A percentile compares a stretch with the other conserved stretches of the same genome.
These are phyloP conservation scores for Eupithecia centaureata DNA, from an alignment of 2,888 invertebrate genomes.

Conservation along the genomic window DNA sequence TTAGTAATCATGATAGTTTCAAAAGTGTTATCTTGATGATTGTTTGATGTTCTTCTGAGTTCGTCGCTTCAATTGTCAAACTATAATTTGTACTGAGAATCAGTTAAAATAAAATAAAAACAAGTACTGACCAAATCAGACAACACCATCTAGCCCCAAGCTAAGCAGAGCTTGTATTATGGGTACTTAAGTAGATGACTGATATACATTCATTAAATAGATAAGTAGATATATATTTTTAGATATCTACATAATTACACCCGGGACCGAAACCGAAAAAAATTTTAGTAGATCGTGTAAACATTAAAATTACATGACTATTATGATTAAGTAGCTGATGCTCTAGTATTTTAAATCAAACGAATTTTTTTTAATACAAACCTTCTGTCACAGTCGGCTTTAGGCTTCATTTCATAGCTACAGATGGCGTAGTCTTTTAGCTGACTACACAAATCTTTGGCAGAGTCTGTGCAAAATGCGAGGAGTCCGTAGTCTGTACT, in stretches of 20 bases:
- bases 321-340: not conserved
- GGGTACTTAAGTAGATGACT: too few species aligned
- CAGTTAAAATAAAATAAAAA: too few species aligned
- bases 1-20: not conserved
- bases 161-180: too few species aligned
- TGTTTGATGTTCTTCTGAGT: not conserved
- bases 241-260: too few species aligned
- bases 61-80: not conserved
- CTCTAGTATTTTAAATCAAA: not conserved
- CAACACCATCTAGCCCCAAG: too few species aligned
- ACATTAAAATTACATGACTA: too few species aligned
- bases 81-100: too few species aligned
- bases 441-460: conserved; percentile 86
- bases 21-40: not conserved
- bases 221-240: too few species aligned
- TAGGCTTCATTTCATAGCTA: conserved; percentile 47
- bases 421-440: conserved; percentile 89
- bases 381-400: conserved; percentile 53
- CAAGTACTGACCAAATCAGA: too few species aligned
- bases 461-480: conserved; percentile 89
- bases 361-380: not conserved
- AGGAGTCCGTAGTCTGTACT: conserved; percentile 76
- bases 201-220: too few species aligned
- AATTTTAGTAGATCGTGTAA: too few species aligned
- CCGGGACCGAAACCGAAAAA: too few species aligned